phyloP scores from a whole-genome alignment of 2,113 vertebrate species.

The Coturnix japonica region DNA sequence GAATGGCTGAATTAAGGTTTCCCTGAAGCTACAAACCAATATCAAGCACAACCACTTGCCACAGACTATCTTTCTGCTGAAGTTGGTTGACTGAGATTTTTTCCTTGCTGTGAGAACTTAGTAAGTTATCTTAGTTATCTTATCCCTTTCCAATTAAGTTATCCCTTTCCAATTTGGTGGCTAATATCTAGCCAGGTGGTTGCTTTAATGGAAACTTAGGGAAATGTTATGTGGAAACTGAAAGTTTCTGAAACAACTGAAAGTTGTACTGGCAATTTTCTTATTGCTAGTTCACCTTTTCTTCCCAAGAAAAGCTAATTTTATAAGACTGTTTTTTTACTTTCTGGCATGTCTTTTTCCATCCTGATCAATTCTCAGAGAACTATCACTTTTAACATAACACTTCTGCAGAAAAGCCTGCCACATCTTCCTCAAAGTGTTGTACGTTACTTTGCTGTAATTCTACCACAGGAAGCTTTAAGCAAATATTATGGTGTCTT shows the following conservation, averaged over 20 bases:
- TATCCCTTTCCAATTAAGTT: background rate
- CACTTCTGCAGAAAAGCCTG: background rate
- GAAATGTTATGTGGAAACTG: background rate
- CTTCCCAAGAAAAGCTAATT: background rate
- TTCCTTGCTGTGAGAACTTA: background rate
- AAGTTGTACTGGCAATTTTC: background rate
- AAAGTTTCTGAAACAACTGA: background rate
- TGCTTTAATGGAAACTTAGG: background rate
- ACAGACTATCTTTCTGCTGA: background rate
- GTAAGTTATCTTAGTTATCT: background rate
- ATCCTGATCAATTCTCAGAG: background rate
- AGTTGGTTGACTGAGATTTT: background rate
- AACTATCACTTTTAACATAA: background rate
- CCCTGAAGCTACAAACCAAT: background rate
- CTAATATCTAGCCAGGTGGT: background rate
- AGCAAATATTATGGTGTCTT: conserved; percentile 35
- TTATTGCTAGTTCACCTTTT: background rate
- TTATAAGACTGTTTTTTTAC: background rate
- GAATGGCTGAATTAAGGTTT: conserved; percentile 5
- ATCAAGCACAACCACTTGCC: background rate
- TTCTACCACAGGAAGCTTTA: conserved; percentile 21
- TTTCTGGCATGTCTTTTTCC: background rate
- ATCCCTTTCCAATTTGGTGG: background rate
- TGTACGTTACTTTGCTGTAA: background rate
- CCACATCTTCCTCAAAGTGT: fast-evolving